Percentiles rank a stretch among this genome's conserved stretches.
Conservation (phyloP, 2,888 invertebrate genomes). For the Leptopterna dolabrata region DNA sequence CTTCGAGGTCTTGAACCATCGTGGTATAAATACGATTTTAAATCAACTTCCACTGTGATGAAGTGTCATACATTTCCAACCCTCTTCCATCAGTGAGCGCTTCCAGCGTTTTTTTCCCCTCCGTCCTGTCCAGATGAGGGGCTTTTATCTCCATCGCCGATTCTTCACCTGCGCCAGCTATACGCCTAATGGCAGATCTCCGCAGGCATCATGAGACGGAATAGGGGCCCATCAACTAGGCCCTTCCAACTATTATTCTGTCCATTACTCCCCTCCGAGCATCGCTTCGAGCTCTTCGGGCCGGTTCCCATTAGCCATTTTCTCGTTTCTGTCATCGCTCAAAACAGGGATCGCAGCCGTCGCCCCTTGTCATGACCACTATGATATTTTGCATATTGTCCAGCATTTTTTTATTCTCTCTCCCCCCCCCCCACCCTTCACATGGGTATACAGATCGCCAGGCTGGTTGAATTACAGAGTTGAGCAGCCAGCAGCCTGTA, state of each 20-base stretch:
- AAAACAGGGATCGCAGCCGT: not conserved
- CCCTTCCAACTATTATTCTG: not conserved
- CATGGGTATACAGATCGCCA: too few relatives aligned
- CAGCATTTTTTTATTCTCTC: not conserved
- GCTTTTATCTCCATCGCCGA: not conserved
- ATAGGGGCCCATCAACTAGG: not conserved
- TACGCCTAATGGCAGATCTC: not conserved
- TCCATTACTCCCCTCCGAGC: not conserved
- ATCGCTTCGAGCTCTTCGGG: not conserved
- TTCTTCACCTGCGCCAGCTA: not conserved
- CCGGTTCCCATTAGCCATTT: not conserved
- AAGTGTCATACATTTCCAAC: too few relatives aligned
- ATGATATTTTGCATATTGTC: not conserved
- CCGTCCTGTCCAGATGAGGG: not conserved
- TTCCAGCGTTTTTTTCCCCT: not conserved
- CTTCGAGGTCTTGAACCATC: too few relatives aligned
- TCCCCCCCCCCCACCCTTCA: too few relatives aligned
- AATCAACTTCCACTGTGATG: too few relatives aligned
- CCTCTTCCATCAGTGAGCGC: too few relatives aligned
- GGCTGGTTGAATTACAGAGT: too few relatives aligned
- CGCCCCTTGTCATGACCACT: not conserved
- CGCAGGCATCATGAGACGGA: not conserved
- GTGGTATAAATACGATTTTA: too few relatives aligned
- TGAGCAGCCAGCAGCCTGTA: too few relatives aligned
- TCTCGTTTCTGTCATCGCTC: not conserved